A percentile compares a stretch with the other conserved stretches of the same genome.
phyloP scores from a whole-genome alignment of 2,888 invertebrate genomes.

The Chalcis sispes region DNA sequence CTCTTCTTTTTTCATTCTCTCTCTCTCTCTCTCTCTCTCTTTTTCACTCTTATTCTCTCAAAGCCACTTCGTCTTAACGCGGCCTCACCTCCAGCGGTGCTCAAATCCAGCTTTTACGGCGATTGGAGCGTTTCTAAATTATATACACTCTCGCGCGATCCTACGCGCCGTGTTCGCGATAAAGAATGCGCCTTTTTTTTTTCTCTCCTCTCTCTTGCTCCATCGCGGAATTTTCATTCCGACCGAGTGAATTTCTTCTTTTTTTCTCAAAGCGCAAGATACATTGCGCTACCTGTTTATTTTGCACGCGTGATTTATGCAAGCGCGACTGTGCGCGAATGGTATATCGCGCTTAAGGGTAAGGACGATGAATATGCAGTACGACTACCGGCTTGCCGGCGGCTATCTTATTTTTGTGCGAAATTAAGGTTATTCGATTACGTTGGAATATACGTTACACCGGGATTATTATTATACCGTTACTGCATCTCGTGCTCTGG shows the following conservation, averaged over 20 bases:
- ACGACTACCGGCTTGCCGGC: too few relatives aligned
- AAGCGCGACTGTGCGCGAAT: neutral
- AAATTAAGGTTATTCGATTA: slow-evolving; percentile 39
- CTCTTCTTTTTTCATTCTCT: neutral
- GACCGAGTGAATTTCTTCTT: neutral
- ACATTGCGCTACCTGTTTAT: slow-evolving; percentile 26
- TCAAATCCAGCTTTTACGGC: slow-evolving; percentile 54
- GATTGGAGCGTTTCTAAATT: slow-evolving; percentile 46
- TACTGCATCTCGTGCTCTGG: too few relatives aligned
- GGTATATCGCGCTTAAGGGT: neutral
- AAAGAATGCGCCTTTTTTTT: slow-evolving; percentile 31
- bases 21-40: neutral
- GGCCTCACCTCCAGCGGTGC: neutral
- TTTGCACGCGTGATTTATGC: slow-evolving; percentile 38
- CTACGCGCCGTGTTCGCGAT: slow-evolving; percentile 8
- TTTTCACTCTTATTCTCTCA: neutral
- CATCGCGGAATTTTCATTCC: slow-evolving; percentile 21
- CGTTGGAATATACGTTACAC: neutral
- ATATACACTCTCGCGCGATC: slow-evolving; percentile 24
- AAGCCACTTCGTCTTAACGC: slow-evolving; percentile 5
- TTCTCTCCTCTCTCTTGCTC: slow-evolving; percentile 28
- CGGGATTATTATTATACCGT: too few relatives aligned
- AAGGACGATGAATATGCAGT: slow-evolving; percentile 23
- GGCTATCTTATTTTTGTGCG: slow-evolving; percentile 2
- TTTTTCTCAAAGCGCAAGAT: slow-evolving; percentile 10